These are phyloP conservation scores for Antedon mediterranea DNA, from an alignment of 53 echinoderm and acorn worm species.

Conservation along the genomic window DNA sequence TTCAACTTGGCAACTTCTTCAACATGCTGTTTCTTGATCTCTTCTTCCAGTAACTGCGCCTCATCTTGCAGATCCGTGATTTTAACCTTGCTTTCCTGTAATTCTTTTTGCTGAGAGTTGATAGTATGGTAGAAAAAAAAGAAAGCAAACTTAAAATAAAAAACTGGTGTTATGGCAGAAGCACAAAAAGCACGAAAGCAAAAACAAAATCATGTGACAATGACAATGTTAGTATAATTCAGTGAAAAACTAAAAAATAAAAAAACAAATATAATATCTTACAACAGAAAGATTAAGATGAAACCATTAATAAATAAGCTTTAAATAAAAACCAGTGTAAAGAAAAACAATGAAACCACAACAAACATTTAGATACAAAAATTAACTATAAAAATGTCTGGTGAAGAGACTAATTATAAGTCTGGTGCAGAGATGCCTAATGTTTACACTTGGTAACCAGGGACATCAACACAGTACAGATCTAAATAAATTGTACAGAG, in stretches of 20 bases:
- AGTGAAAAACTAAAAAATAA: background rate
- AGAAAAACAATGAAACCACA: too few species aligned
- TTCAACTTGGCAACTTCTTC: conserved; percentile 35
- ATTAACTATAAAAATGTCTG: too few species aligned
- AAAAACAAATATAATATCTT: background rate
- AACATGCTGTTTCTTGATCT: conserved; percentile 17
- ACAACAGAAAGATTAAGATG: background rate
- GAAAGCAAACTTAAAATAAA: background rate
- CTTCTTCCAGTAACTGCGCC: background rate
- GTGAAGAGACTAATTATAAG: too few species aligned
- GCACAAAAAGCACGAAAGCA: background rate
- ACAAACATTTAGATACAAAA: too few species aligned
- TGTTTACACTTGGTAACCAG: too few species aligned
- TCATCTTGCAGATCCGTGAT: background rate
- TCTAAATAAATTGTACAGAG: too few species aligned
- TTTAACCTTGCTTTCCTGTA: background rate
- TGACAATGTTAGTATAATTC: background rate
- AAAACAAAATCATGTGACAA: background rate
- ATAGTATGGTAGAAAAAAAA: background rate
- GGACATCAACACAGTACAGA: too few species aligned
- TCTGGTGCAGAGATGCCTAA: too few species aligned
- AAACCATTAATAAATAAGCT: background rate
- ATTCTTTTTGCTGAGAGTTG: background rate
- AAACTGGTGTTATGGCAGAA: background rate
- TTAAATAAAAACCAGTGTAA: background rate